Conservation (phyloP, 2,113 vertebrate species). For the Montifringilla adamsi region DNA sequence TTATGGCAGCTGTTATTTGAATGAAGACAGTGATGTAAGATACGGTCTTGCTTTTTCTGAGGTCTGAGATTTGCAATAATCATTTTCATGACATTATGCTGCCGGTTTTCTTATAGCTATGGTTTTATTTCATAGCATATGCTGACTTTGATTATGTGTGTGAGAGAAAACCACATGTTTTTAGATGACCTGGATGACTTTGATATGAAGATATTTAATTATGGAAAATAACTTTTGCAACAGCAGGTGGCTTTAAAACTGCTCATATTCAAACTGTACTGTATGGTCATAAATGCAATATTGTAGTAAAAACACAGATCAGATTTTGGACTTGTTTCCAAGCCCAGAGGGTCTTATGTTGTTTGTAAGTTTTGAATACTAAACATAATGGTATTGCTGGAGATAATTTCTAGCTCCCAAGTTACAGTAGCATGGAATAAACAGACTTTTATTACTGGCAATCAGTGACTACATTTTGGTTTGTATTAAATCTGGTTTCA, state of each 20-base stretch:
- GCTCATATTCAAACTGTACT: background rate
- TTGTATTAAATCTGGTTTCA: background rate
- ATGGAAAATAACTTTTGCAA: background rate
- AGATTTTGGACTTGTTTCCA: conserved; percentile 15
- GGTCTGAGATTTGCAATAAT: background rate
- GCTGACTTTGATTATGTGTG: background rate
- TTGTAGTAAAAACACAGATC: background rate
- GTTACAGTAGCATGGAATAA: conserved; percentile 9
- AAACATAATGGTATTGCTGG: background rate
- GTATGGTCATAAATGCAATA: background rate
- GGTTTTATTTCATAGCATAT: background rate
- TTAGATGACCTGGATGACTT: conserved; percentile 1
- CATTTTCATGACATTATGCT: background rate
- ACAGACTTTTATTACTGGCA: conserved; percentile 31
- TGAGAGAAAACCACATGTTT: background rate
- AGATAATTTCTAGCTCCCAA: background rate
- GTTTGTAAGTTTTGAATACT: conserved; percentile 35
- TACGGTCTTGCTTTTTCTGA: background rate
- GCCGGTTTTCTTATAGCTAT: background rate
- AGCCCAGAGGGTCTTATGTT: conserved; percentile 1
- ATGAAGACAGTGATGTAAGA: background rate
- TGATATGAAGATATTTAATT: conserved; percentile 28
- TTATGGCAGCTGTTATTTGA: background rate
- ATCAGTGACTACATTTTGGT: background rate
- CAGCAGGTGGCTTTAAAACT: conserved; percentile 21